Evolutionary conservation across 2,797 vertebrate genomes (phyloP), one percentile per base, ranked within the genome.

Genomic region (Numenius phaeopus): DNA sequence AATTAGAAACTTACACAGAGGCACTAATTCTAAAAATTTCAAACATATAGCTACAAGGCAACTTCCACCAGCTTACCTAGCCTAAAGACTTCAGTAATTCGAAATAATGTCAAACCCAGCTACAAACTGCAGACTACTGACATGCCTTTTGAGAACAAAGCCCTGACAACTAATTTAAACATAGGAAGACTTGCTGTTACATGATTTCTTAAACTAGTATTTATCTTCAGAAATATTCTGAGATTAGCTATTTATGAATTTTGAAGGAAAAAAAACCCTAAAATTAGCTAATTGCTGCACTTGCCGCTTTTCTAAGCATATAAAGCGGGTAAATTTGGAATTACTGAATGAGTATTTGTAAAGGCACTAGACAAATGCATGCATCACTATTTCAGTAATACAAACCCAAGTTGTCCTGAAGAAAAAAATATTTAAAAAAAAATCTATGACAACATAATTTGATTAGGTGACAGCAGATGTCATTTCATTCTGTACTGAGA

Each of bases 171-270:
- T 15, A 80, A 84, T 34, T 81, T 61, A 93, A 80, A 75, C 7
- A 11, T 3, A 76, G 27, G n/a, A 88, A 91, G 61, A 14, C 3
- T 80, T 81, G 39, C 30, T 83, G 9, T 61, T 78, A 61, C 5
- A 29, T 13, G 65, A 87, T 49, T 75, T 40, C 40, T 90, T 90
- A 88, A 93, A 78, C 52, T 42, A 75, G 10, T 30, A 83, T 94
- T 82, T 87, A 95, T 83, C 29, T 73, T 82, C 75, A 91, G 54
- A 73, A 90, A 40, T 81, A 88, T 92, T 89, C 37, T 88, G 40
- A 37, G 54, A 94, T 95, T 65, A 95, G 34, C 50, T 90, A 15
- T 34, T 77, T 83, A 78, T n/a, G 46, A 93, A 52, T 81, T 96
- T 85, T 89, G 49, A 89, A 76, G 29, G 5, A 54, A 87, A 89